Evolutionary conservation across 2,113 vertebrate genomes (phyloP), one percentile per base, ranked within the genome.

Genomic region (Perca flavescens): DNA sequence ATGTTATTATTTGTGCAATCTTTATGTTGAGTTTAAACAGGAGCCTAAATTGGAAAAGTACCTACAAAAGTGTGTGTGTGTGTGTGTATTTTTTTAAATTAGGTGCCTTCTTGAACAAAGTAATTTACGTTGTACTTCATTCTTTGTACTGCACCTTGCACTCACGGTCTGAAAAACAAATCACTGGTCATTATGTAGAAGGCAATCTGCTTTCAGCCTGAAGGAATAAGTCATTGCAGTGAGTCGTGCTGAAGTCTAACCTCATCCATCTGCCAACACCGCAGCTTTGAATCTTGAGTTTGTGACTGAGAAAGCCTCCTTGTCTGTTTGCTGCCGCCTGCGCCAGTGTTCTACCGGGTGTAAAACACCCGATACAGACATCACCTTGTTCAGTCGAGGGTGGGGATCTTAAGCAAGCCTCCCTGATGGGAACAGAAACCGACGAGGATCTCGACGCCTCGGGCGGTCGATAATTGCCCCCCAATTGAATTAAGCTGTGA

Each of bases 401-500:
- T 40, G 28, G 82, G 46, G 82, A 11, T 80, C 78, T 80, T 25
- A 75, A 65, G 72, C n/a, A 28, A 81, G 71, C 79, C 83, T 89
- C 86, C 90, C 87, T 79, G 88, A 85, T 85, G 90, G 70, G 90
- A 90, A 88, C 77, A 86, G 68, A 88, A 90, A 92, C 88, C 74
- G 52, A 77, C 71, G 70, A 86, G 88, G 88, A 91, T 94, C 88
- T 84, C 53, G 85, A 85, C 91, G 89, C 86, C 88, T 84, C 68
- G 56, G 83, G 89, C 79, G 80, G 84, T 93, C 92, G 86, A 92
- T 95, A 94, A 94, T 92, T 95, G 92, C 80, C 83, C 85, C 93
- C 91, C 85, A 90, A 89, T 93, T 93, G 90, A 94, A 94, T 95
- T 88, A 94, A 91, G 77, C 87, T 85, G 88, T 89, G 87, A 91